Percentiles rank a stretch among this genome's conserved stretches.
phyloP scores from a whole-genome alignment of 2,113 vertebrate genomes.

The Aviceda subcristata region DNA sequence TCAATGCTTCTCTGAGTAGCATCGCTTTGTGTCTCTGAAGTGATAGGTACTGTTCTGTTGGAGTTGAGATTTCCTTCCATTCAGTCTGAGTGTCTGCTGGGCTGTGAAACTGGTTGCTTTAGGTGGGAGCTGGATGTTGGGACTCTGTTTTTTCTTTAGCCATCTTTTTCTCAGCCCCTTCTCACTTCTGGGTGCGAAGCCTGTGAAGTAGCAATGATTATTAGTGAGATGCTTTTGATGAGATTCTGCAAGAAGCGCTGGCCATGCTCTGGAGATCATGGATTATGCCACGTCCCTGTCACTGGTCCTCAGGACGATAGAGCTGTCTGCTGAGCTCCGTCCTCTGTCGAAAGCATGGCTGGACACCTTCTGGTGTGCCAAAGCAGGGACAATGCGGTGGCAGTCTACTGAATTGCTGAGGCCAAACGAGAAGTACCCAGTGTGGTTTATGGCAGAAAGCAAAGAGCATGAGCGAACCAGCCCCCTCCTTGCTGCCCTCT shows the following conservation, averaged over 20 bases:
- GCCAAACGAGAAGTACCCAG: not conserved
- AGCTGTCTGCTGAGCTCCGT: not conserved
- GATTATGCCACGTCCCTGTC: not conserved
- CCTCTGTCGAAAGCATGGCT: not conserved
- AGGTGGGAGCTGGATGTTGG: not conserved
- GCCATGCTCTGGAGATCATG: not conserved
- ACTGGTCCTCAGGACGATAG: not conserved
- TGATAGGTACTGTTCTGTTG: not conserved
- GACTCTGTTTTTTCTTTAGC: not conserved
- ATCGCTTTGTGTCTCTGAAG: not conserved
- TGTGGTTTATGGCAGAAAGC: not conserved
- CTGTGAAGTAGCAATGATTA: not conserved
- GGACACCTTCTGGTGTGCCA: not conserved
- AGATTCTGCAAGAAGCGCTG: not conserved
- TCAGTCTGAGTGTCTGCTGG: not conserved
- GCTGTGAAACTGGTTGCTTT: not conserved
- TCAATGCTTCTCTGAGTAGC: rapidly evolving
- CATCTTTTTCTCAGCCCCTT: not conserved
- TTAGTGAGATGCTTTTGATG: not conserved
- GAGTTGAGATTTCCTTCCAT: not conserved
- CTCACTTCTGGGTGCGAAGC: not conserved
- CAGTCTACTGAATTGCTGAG: not conserved
- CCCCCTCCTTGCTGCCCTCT: not conserved
- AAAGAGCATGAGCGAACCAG: rapidly evolving
- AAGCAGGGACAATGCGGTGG: not conserved